Conservation (phyloP, 2,888 invertebrate genomes). For the Lutraria lutraria region DNA sequence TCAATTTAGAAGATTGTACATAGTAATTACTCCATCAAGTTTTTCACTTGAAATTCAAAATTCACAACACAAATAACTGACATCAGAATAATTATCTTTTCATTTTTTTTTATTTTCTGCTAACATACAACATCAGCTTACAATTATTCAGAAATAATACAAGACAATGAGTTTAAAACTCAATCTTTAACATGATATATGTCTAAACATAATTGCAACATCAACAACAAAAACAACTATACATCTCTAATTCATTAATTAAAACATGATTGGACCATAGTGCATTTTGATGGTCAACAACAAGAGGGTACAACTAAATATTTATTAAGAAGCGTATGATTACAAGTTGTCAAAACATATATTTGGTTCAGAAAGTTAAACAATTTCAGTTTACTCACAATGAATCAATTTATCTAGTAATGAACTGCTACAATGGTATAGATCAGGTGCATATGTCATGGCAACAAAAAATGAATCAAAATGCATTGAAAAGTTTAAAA, state of each 20-base stretch:
- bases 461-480: too few species aligned
- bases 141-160: not conserved
- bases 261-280: not conserved
- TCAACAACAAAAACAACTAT: not conserved
- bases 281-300: not conserved
- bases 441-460: too few species aligned
- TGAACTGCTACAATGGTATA: too few species aligned
- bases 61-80: too few species aligned
- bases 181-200: not conserved
- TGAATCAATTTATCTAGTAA: too few species aligned
- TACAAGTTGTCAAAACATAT: too few species aligned
- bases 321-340: not conserved
- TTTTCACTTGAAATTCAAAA: too few species aligned
- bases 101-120: not conserved
- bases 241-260: not conserved
- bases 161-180: not conserved
- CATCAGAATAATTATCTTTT: not conserved
- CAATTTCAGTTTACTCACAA: too few species aligned
- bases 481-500: too few species aligned
- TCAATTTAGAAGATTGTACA: too few species aligned
- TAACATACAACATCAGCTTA: constrained; percentile 1
- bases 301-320: not conserved
- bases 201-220: not conserved
- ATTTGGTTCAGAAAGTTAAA: too few species aligned
- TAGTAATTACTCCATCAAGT: too few species aligned